phyloP scores from a whole-genome alignment of 2,113 vertebrate genomes.

The Petrocephalus zakoni region DNA sequence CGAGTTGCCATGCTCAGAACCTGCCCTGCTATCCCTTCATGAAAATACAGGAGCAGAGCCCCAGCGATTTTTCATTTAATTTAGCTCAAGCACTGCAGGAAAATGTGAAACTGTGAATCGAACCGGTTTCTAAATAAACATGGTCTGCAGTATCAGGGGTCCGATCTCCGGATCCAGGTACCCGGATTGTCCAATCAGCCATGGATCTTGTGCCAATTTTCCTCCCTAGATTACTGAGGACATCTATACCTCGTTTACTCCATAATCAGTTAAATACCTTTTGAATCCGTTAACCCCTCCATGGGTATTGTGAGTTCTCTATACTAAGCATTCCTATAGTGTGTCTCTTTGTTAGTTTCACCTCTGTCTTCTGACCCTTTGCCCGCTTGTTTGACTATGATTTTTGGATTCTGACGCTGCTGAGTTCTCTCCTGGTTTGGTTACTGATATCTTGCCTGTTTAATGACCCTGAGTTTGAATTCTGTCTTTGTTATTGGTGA shows the following conservation, averaged over 20 bases:
- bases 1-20: not conserved
- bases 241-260: not conserved
- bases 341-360: not conserved
- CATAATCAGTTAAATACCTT: not conserved
- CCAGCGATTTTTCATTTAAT: not conserved
- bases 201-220: not conserved
- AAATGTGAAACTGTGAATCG: not conserved
- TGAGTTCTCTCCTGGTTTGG: not conserved
- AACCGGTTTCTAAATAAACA: not conserved
- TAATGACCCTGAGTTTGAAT: not conserved
- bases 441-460: not conserved
- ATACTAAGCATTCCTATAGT: not conserved
- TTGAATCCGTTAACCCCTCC: not conserved
- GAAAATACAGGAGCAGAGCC: not conserved
- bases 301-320: not conserved
- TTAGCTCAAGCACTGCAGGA: not conserved
- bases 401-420: not conserved
- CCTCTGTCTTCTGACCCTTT: not conserved
- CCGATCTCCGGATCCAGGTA: not conserved
- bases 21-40: not conserved
- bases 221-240: not conserved
- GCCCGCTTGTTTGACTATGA: not conserved
- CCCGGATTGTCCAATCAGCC: not conserved
- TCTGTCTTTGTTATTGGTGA: not conserved
- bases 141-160: not conserved